Base-by-base conservation (phyloP, 2,797 vertebrate species). In the Tympanoctomys barrerae region DNA sequence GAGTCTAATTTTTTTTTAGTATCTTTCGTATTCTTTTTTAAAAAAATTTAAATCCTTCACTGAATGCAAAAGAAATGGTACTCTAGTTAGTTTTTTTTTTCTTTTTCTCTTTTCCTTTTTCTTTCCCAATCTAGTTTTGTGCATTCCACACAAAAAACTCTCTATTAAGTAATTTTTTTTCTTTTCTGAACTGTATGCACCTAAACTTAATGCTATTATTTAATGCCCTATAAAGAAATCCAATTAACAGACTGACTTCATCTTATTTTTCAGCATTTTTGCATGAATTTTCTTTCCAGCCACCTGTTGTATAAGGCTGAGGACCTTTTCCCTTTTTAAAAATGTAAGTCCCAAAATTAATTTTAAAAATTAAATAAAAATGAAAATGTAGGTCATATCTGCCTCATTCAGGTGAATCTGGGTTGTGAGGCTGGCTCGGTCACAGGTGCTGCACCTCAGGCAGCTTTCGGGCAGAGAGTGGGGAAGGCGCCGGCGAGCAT, bases 161-260 rank as follows among this genome's bases (percentile, higher is more conserved):
- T 89, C 9, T 11, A n/a, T 70, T 81, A 77, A 73, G 39, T 57
- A 93, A 77, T 57, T 70, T 64, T 88, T 13, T 89, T 81, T 85
- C n/a, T 57, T 31, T 77, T 46, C 46, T 39, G 18, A 97, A 87
- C 16, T 31, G 75, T 42, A n/a, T 49, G 62, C 84, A 36, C 2
- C 52, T 88, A 83, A 82, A 73, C 22, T 89, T 36, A 8, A 10
- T 89, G 46, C 31, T 94, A 70, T 68, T 57, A n/a, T 95, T 87
- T 14, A 46, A n/a, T 59, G 33, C 89, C 3, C 22, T 84, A 13
- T 68, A 49, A 52, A 24, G 82, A 94, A 57, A 80, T 84, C 87
- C 6, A 36, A 1, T 14, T 42, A 66, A 33, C 18, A 70, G 68
- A 70, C 68, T 70, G n/a, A 70, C 8, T 70, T 36, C 18, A 70